These are phyloP conservation scores for Rhagoletis zephyria DNA, from an alignment of 1,140 invertebrate species.

Conservation along the genomic window DNA sequence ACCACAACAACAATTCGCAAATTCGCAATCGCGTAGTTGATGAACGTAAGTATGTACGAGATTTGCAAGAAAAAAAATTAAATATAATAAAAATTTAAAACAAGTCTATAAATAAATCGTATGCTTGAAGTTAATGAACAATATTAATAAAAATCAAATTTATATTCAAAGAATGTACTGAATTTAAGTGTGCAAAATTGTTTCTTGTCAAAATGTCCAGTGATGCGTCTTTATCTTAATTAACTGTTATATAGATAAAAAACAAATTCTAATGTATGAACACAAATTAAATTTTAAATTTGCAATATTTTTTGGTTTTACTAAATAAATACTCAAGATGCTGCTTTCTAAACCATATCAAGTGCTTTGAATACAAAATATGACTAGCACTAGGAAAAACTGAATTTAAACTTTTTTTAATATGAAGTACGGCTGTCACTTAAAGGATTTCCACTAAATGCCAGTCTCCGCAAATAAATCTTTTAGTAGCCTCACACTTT, in stretches of 20 bases:
- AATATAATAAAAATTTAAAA: background rate
- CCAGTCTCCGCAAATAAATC: background rate
- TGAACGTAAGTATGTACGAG: constrained; percentile 50
- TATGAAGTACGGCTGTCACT: background rate
- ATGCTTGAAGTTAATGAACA: constrained; percentile 16
- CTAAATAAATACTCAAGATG: background rate
- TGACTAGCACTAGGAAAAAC: background rate
- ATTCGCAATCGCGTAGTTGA: constrained; percentile 40
- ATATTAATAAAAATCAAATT: background rate
- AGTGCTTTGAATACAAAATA: no score
- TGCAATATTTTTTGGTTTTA: background rate
- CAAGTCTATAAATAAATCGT: background rate
- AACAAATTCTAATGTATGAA: background rate
- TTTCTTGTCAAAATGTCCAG: background rate
- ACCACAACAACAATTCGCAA: constrained; percentile 34
- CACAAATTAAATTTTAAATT: background rate
- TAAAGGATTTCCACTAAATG: background rate
- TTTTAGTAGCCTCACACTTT: background rate
- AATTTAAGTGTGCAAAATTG: constrained; percentile 3
- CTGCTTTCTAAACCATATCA: background rate
- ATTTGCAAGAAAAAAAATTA: constrained; percentile 24
- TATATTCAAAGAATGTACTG: background rate
- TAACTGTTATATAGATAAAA: background rate
- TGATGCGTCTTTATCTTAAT: background rate
- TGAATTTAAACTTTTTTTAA: background rate